Base-by-base conservation (phyloP, 2,113 vertebrate genomes). In the Platichthys stellatus region DNA sequence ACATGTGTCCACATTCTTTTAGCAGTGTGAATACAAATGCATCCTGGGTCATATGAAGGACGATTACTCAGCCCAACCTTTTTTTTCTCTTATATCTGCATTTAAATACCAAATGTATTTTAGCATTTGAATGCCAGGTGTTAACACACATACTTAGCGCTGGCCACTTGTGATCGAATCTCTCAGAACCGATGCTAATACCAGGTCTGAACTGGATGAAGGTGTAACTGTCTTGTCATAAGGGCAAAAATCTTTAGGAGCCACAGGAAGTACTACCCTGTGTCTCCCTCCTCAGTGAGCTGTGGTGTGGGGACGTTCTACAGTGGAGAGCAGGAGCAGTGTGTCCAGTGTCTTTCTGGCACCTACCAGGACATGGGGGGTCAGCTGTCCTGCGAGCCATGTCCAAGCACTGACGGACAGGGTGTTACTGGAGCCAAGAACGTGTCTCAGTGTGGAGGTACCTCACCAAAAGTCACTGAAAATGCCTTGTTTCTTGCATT, bases 371-470 rank as follows among this genome's bases (percentile, higher is more conserved):
- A 98, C 78, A 90, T 81, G 0, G 93, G 93, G 51, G 96, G 97
- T 2, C 97, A 99, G 53, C 94, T 99, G 63, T 94, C 95, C 88
- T 99, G 97, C 71, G 95, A 97, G 10, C 97, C 96, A 0, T 99
- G 97, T 88, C 97, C 97, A 63, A 95, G 95, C 80, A 94, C 93
- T 0, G 96, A 98, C 21, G 95, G 94, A 67, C 95, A 95, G 49
- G 96, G 96, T 57, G 84, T 94, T 0, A 70, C 91, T 0, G 97
- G 97, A 0, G 97, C 97, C 78, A 95, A 90, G 74, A 98, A 98
- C 0, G 92, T 98, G 13, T 97, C 97, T 0, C 94, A 98, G 60
- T 99, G 97, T 81, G 97, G 97, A 96, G 97, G 97, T 94, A 74
- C 56, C 54, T 35, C 38, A 38, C 35, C 9, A 38, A 38, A 8